Evolutionary conservation across 2,797 vertebrate species (phyloP).

Genomic region (Cossypha caffra): DNA sequence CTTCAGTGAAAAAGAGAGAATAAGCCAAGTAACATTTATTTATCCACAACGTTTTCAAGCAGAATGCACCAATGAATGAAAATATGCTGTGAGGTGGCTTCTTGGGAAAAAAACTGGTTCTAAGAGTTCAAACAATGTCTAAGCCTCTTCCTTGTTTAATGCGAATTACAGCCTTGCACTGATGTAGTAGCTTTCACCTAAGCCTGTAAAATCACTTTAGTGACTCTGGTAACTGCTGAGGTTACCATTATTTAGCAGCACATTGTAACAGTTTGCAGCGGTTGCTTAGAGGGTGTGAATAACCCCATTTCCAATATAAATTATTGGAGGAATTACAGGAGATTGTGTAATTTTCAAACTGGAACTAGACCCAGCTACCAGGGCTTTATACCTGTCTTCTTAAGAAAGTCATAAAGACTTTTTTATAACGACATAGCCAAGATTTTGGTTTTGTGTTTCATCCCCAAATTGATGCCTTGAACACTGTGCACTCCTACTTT

Average conservation of each 20-base stretch:
- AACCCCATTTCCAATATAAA: constrained; percentile 20
- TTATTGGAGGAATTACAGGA: constrained; percentile 19
- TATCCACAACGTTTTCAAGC: neutral
- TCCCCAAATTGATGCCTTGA: constrained; percentile 31
- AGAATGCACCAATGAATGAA: neutral
- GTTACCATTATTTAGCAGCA: constrained; percentile 34
- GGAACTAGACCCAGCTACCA: constrained; percentile 10
- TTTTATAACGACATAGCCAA: neutral
- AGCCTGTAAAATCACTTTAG: constrained; percentile 55
- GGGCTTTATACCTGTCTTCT: neutral
- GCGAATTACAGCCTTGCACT: constrained; percentile 14
- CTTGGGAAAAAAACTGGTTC: neutral
- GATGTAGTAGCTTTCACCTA: neutral
- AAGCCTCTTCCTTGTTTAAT: constrained; percentile 13
- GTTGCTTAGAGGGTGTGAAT: constrained; percentile 37
- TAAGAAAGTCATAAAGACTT: neutral
- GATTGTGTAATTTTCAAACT: neutral
- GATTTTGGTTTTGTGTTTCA: constrained; percentile 44
- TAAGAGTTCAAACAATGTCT: neutral
- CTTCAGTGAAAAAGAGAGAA: neutral
- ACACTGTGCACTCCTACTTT: neutral
- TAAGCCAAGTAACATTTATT: neutral
- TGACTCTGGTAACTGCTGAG: neutral
- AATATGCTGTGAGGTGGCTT: neutral
- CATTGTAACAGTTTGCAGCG: neutral